Evolutionary conservation across 2,888 invertebrate genomes (phyloP), one percentile per base, ranked within the genome.

Genomic region (Atethmia centrago): DNA sequence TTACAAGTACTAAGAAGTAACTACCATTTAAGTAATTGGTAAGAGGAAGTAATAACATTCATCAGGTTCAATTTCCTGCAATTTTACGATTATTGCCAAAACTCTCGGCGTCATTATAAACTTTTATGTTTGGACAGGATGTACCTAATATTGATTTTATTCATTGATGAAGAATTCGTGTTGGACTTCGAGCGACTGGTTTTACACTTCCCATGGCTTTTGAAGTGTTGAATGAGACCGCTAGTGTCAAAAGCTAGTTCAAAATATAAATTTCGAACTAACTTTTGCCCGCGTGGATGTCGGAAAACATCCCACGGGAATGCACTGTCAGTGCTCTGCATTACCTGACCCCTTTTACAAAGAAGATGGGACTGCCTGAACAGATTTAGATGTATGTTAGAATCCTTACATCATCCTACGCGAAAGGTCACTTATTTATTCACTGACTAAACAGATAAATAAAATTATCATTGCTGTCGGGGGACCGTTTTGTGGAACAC

Each of bases 71-170:
- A 80, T 75, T 83, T 81, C 81, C 81, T 79, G 84, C 49, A 71
- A 83, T 71, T 80, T 81, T 71, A 83, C 61, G 75, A 75, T 53
- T 68, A 75, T 79, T 80, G 84, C 71, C 49, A 80, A 83, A 81
- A 75, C 47, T 31, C 64, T 56, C 56, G 84, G 47, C 75, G 40
- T 80, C 53, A 75, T 68, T 75, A 74, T 25, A 49, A 47, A 45
- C 42, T 74, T 63, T 66, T 70, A 71, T 53, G 45, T 64, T 16
- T 31, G 3, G 55, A 74, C 83, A 74, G 81, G 80, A 81, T 65
- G 69, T 79, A n/a, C n/a, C n/a, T n/a, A 55, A 63, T 67, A 70
- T 70, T 74, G 75, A 68, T 79, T 83, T 83, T 74, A 71, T 75
- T 83, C 36, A 56, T 71, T 62, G 61, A 65, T 74, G 47, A 40